A percentile compares a stretch with the other conserved stretches of the same genome.
Conservation (phyloP, 2,797 vertebrate genomes). For the Danio albolineatus region DNA sequence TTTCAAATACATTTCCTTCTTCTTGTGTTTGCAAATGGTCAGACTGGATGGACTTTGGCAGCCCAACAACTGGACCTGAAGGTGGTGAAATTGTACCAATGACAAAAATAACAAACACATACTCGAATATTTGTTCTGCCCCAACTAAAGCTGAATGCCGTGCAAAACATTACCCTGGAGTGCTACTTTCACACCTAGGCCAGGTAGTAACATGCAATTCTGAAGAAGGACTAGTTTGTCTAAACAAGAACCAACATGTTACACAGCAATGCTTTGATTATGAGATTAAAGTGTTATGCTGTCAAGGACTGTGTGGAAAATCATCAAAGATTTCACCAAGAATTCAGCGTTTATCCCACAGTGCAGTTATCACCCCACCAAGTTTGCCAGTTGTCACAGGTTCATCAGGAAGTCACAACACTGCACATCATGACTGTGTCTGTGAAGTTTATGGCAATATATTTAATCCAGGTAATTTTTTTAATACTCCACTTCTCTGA, state of each 20-base stretch:
- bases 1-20: not conserved
- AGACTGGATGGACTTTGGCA: constrained; percentile 46
- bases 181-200: constrained; percentile 44
- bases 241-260: constrained; percentile 35
- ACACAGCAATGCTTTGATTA: constrained; percentile 49
- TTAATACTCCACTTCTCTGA: not conserved
- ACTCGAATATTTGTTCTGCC: constrained; percentile 6
- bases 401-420: constrained; percentile 7
- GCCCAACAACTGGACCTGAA: constrained; percentile 33
- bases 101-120: not conserved
- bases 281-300: constrained; percentile 42
- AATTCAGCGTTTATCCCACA: not conserved
- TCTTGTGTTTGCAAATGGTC: constrained; percentile 48
- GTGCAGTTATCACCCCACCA: constrained; percentile 2
- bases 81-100: constrained; percentile 52
- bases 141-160: constrained; percentile 44
- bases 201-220: constrained; percentile 48
- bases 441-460: constrained; percentile 22
- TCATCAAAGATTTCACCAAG: constrained; percentile 19
- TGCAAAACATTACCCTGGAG: constrained; percentile 47
- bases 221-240: constrained; percentile 34
- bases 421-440: constrained; percentile 3
- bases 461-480: constrained; percentile 18
- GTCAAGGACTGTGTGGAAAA: constrained; percentile 4
- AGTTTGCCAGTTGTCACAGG: not conserved